phyloP scores from a whole-genome alignment of 2,888 invertebrate genomes.

The Fissipunctia ypsillon region DNA sequence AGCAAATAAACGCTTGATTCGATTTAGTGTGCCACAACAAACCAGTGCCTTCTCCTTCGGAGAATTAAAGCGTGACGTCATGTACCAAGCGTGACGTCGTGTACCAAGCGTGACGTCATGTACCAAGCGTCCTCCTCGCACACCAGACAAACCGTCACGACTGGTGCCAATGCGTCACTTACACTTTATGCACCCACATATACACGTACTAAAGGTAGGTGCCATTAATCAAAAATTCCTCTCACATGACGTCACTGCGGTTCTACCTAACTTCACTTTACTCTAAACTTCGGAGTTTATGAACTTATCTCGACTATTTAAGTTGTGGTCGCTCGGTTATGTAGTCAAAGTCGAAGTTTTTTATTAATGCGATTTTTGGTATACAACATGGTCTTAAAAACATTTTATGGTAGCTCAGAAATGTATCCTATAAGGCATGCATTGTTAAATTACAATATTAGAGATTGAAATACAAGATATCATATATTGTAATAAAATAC shows the following conservation, averaged over 20 bases:
- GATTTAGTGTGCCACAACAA: no score
- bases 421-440: no score
- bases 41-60: no score
- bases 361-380: no score
- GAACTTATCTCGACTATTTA: constrained; percentile 16
- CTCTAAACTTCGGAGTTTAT: background rate
- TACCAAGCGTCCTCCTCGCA: background rate
- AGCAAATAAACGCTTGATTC: no score
- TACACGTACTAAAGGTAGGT: constrained; percentile 8
- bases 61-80: background rate
- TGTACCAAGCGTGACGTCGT: background rate
- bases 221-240: constrained; percentile 30
- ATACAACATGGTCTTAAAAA: no score
- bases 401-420: no score
- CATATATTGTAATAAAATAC: no score
- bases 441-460: no score
- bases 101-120: background rate
- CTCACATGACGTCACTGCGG: constrained; percentile 6
- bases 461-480: no score
- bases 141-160: background rate
- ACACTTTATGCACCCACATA: background rate
- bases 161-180: background rate
- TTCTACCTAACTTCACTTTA: constrained; percentile 1
- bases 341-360: no score
- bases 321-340: constrained; percentile 1